Evolutionary conservation across 1,140 invertebrate genomes (phyloP), one percentile per base, ranked within the genome.

Genomic region (Bombus soroeensis): DNA sequence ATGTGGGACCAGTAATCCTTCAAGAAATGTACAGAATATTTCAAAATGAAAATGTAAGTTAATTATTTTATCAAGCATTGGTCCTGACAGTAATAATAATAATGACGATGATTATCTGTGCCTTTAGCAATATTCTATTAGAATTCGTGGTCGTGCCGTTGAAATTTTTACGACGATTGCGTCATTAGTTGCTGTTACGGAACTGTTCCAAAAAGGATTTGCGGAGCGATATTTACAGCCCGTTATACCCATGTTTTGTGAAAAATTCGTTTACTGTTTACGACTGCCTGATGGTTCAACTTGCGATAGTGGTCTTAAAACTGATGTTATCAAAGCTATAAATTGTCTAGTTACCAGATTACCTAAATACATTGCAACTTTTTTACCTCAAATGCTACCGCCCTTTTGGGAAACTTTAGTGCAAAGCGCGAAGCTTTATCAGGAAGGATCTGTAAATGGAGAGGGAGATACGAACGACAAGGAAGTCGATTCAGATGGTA

Each of bases 21-120:
- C 97, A 97, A 81, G 97, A 98, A 94, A 97, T 98, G 95, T 97
- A 97, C 90, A 96, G 97, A 90, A 97, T 98, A 76, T 97, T 97
- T 89, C 95, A 96, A 89, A 96, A 96, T 66, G 96, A 96, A 90
- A 95, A 97, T 91, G 97, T 97, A 93, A 92, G 92, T 91, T 73
- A 66, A 12, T n/a, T 77, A 32, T 12, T 83, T 76, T 32, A 53
- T 15, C 9, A 2, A 32, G 25, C 39, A n/a, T 66, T 18, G 5
- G 22, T 59, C 9, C 5, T 32, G 28, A 13, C 28, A 62, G 43
- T n/a, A 34, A 22, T 15, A 41, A 41, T 13, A 41, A 0, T 28
- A 68, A 41, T 28, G 8, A 32, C 41, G 3, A 12, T 32, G n/a
- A 39, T 1, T 6, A 57, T 66, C 57, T 13, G 5, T n/a, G 13